These are phyloP conservation scores for Echiichthys vipera DNA, from an alignment of 2,797 vertebrate species.

Conservation along the genomic window DNA sequence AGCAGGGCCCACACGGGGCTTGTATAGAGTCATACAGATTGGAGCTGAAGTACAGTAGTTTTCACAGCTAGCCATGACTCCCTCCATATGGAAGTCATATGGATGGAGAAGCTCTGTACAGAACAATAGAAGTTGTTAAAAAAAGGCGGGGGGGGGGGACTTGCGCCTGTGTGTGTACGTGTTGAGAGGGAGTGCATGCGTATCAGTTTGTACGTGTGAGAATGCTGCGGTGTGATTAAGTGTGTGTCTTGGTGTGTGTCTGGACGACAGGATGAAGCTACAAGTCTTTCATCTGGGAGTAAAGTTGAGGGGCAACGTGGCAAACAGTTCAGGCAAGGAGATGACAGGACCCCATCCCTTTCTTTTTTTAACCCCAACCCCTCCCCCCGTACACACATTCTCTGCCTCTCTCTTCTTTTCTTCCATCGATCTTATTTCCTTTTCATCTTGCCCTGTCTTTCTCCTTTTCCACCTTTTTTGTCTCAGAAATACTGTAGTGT, in stretches of 20 bases:
- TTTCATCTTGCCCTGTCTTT: slow-evolving; percentile 53
- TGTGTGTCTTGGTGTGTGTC: slow-evolving; percentile 28
- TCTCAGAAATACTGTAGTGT: slow-evolving; percentile 30
- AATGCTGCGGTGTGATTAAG: slow-evolving; percentile 51
- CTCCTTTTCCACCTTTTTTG: slow-evolving; percentile 25
- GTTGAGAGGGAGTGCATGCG: slow-evolving; percentile 36
- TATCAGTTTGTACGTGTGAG: slow-evolving; percentile 63
- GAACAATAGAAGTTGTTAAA: slow-evolving; percentile 73
- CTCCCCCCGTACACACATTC: slow-evolving; percentile 5
- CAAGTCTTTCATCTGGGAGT: slow-evolving; percentile 62
- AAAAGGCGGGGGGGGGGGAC: slow-evolving; percentile 33
- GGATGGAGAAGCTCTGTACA: slow-evolving; percentile 37
- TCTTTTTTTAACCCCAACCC: slow-evolving; percentile 17
- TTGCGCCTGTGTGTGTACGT: slow-evolving; percentile 43
- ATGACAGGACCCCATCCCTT: slow-evolving; percentile 54
- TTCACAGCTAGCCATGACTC: slow-evolving; percentile 45
- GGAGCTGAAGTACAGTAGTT: slow-evolving; percentile 71
- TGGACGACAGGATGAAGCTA: slow-evolving; percentile 45
- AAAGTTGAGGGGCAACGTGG: slow-evolving; percentile 42
- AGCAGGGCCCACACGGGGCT: slow-evolving; percentile 54
- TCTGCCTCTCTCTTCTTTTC: slow-evolving; percentile 16
- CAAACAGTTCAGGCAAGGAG: slow-evolving; percentile 54
- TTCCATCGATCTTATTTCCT: slow-evolving; percentile 45
- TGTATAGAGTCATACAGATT: slow-evolving; percentile 62
- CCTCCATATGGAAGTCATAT: slow-evolving; percentile 79